Conservation (phyloP, 2,113 vertebrate genomes). For the Ceyx melanurus region DNA sequence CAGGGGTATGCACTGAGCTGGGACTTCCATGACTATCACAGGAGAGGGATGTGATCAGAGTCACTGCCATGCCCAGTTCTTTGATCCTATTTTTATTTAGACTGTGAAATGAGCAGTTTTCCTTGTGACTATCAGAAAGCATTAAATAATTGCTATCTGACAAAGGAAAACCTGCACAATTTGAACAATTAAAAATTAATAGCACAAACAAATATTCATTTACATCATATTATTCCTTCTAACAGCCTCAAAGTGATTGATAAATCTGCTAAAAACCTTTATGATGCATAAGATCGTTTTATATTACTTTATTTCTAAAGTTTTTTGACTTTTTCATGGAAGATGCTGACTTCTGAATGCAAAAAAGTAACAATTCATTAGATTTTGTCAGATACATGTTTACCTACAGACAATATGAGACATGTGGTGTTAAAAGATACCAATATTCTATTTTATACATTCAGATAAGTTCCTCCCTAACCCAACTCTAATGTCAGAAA, state of each 20-base stretch:
- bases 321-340: background rate
- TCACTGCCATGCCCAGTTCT: background rate
- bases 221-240: background rate
- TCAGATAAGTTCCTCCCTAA: background rate
- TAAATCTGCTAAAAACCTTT: background rate
- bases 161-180: background rate
- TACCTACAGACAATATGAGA: background rate
- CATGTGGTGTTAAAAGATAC: background rate
- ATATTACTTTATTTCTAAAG: background rate
- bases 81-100: background rate
- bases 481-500: background rate
- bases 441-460: background rate
- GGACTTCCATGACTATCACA: fast-evolving
- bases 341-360: background rate
- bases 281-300: background rate
- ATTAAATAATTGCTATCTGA: background rate
- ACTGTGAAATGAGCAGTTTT: background rate
- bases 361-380: background rate
- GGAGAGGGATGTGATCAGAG: background rate
- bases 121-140: background rate
- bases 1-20: background rate
- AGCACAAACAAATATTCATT: background rate
- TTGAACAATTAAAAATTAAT: background rate
- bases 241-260: background rate
- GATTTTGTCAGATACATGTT: background rate